Percentiles rank a stretch among this genome's conserved stretches.
These are phyloP conservation scores for Xanthorhoe spadicearia DNA, from an alignment of 2,888 invertebrate genomes.

Conservation along the genomic window DNA sequence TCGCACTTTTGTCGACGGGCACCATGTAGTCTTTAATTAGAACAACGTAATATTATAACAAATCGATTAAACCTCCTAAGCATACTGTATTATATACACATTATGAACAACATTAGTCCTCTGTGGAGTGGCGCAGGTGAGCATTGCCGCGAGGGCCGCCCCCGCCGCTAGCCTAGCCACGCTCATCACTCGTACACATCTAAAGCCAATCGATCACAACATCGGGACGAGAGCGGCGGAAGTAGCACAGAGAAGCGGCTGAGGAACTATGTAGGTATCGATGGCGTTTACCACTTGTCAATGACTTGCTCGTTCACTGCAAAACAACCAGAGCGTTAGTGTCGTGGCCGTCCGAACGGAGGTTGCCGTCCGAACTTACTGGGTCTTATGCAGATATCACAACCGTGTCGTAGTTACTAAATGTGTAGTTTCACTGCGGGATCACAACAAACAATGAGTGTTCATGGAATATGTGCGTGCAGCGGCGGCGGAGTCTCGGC, in stretches of 20 bases:
- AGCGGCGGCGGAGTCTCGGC: constrained; percentile 70
- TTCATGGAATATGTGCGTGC: constrained; percentile 83
- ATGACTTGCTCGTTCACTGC: constrained; percentile 89
- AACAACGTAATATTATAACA: constrained; percentile 83
- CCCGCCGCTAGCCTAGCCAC: constrained; percentile 47
- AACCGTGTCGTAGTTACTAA: constrained; percentile 78
- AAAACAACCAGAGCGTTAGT: constrained; percentile 83
- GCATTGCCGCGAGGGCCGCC: constrained; percentile 52
- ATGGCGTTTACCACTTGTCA: constrained; percentile 88
- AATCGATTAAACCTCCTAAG: constrained; percentile 83
- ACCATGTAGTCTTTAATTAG: constrained; percentile 84
- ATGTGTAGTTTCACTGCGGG: constrained; percentile 84
- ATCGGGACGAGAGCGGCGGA: constrained; percentile 76
- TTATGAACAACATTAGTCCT: constrained; percentile 81
- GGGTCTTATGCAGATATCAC: constrained; percentile 78
- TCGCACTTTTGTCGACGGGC: constrained; percentile 84
- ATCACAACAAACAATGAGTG: constrained; percentile 84
- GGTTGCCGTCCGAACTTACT: constrained; percentile 77
- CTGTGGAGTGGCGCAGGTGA: constrained; percentile 70
- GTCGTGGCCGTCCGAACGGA: constrained; percentile 66
- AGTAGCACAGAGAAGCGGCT: constrained; percentile 79
- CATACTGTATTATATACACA: constrained; percentile 84
- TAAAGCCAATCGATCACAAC: constrained; percentile 67
- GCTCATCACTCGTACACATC: constrained; percentile 56
- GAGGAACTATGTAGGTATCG: constrained; percentile 80